Evolutionary conservation across 1,140 invertebrate genomes (phyloP), one percentile per base, ranked within the genome.

Genomic region (Bombus superbus): DNA sequence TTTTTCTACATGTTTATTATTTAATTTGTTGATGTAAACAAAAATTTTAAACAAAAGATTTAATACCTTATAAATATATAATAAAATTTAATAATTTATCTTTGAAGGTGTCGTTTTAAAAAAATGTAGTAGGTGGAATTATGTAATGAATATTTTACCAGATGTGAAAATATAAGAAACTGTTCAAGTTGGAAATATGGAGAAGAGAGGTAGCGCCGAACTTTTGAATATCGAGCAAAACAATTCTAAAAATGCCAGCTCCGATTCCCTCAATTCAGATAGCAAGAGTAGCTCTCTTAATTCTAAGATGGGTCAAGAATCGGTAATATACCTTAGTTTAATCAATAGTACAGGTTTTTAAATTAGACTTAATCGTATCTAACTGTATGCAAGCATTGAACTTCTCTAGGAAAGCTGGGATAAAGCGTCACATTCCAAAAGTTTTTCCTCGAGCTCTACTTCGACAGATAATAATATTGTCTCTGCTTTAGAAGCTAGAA

Each of bases 201-300:
- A 96, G 64, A 96, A 95, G 88, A 95, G 94, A 85, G 93, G 93
- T 69, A 96, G 95, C 86, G 92, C 94, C 32, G 96, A 96, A 85
- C 90, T 96, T 88, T 84, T 96, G 47, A 95, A 94, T 69, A 90
- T 95, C 81, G 96, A 96, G 32, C 94, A 94, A 89, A 94, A 93
- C 82, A 95, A 96, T 92, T 95, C 94, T 15, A 97, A 97, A 93
- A 96, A 97, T 95, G 97, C 97, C 32, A 97, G 97, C 94, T 97
- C 97, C 59, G 97, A 98, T 94, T 98, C 97, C 28, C 95, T 98
- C 86, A 96, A 97, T 93, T 97, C 97, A 2, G 97, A 98, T 91
- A 97, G 97, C 62, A 98, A 98, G 96, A 98, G 97, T 88, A 97
- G 97, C 94, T 98, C 97, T 76, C 95, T 98, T 84, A 98, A 97